A percentile compares a stretch with the other conserved stretches of the same genome.
Conservation (phyloP, 1,140 invertebrate species). For the Drosophila tsacasi region DNA sequence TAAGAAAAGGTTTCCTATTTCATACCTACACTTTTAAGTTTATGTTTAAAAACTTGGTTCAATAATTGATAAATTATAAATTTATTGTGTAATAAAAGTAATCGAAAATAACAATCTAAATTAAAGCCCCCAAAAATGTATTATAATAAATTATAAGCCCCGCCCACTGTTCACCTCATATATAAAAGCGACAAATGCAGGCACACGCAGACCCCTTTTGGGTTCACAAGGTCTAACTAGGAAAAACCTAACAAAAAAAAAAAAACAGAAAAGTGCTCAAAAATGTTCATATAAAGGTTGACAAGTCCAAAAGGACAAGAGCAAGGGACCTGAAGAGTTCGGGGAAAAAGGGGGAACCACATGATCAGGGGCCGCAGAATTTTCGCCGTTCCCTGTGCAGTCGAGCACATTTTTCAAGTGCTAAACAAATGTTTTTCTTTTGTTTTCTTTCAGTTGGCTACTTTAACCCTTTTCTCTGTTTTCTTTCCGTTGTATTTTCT, state of each 20-base stretch:
- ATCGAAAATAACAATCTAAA: no score
- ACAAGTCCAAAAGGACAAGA: slow-evolving; percentile 30
- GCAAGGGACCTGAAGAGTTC: background rate
- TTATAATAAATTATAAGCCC: background rate
- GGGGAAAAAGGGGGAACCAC: slow-evolving; percentile 17
- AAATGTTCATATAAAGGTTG: slow-evolving; percentile 61
- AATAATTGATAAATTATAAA: background rate
- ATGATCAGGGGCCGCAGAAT: slow-evolving; percentile 48
- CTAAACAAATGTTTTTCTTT: slow-evolving; percentile 59
- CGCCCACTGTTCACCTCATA: slow-evolving; percentile 20
- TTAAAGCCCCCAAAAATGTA: background rate
- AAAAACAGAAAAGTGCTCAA: slow-evolving; percentile 27
- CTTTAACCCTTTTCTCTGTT: slow-evolving; percentile 21
- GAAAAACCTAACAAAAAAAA: slow-evolving; percentile 10
- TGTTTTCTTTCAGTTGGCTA: slow-evolving; percentile 32
- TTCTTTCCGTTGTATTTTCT: slow-evolving; percentile 5
- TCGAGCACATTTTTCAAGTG: slow-evolving; percentile 66
- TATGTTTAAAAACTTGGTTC: no score
- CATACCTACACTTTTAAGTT: no score
- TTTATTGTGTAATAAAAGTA: no score
- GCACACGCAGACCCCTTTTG: slow-evolving; percentile 24
- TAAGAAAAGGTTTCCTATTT: background rate
- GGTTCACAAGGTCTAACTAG: slow-evolving; percentile 20
- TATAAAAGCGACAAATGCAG: slow-evolving; percentile 27
- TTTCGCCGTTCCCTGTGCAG: slow-evolving; percentile 36